Evolutionary conservation across 2,888 invertebrate genomes (phyloP), one percentile per base, ranked within the genome.

Genomic region (Thereva unica): DNA sequence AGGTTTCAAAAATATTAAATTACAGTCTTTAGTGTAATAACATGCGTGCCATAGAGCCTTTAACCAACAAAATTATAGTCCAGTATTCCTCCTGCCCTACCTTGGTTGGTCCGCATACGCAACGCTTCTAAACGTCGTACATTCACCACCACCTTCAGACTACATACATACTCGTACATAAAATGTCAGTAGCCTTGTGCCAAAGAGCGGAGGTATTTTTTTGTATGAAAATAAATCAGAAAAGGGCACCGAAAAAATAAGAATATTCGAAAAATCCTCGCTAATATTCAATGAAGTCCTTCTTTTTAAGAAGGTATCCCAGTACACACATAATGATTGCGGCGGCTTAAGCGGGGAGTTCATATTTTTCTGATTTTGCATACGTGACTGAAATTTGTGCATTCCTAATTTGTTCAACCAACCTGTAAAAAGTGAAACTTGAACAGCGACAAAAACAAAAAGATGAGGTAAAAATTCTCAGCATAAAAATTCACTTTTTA

Each of bases 21-120:
- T 67, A 64, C 56, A 47, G 67, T 67, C 54, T 63, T 67, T 59
- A 50, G 44, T 41, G 65, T 65, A 65, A 65, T 65, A 65, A 65
- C 65, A 66, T 59, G 59, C 59, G 57, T 59, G 66, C 23, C 41
- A 50, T 50, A 66, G 23, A 55, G 12, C 56, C 12, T 54, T 54
- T 34, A 41, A 7, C 12, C 44, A 5, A 35, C n/a, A 45, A 10
- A 41, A 42, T 54, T 52, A 37, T 40, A 10, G 37, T 37, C 9
- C 12, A 2, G 23, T 23, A 23, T 23, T 23, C 23, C 23, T 23
- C 23, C 9, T 8, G 5, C 12, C 37, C 23, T 7, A 37, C 23
- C 35, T 23, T 37, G 8, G n/a, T 37, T 44, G 10, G 8, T 57
- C 50, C n/a, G 38, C 12, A 23, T 12, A 10, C 37, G 10, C n/a